Base-by-base conservation (phyloP, 1,140 invertebrate species). In the Whitmania pigra region DNA sequence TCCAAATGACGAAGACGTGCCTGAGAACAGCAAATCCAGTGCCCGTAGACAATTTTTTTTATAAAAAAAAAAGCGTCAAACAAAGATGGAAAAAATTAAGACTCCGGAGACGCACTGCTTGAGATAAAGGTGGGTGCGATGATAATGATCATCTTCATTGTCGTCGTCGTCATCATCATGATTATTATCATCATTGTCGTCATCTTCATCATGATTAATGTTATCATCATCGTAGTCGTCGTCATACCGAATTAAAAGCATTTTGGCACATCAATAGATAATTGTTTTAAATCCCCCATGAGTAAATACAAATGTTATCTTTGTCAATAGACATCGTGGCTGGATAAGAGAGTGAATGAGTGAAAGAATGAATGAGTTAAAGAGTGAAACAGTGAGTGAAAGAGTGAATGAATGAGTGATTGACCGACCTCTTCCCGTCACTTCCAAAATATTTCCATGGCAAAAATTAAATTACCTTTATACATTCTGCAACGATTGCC, bases 261-360 rank as follows among this genome's bases (percentile, higher is more conserved):
- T n/a, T 57, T 25, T 57, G 5, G 20, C 2, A n/a, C 2, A 57
- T 57, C 2, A 57, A n/a, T 25, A 57, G 20, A n/a, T 20, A n/a
- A 20, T 3, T 57, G 25, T 20, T 57, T 25, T 20, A n/a, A 20
- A 57, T 3, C 55, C 5, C 2, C 55, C 5, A 5, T 2, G 5
- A n/a, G 5, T 20, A n/a, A 25, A 2, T 2, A 9, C 2, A 3
- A 57, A n/a, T 9, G 25, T 57, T 57, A 5, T 20, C 55, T 5
- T 57, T 9, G 25, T 9, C 25, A 25, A 3, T 57, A 66, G 25
- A 31, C 31, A 71, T 54, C 18, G 72, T 73, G 66, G 54, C 54
- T 57, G 60, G 27, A 72, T 57, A 9, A 73, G 72, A 22, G 72
- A 66, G 25, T 55, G 27, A 71, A 54, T 27, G 72, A 74, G 66